Conservation (phyloP, 2,797 vertebrate genomes). For the Eulemur albifrons region DNA sequence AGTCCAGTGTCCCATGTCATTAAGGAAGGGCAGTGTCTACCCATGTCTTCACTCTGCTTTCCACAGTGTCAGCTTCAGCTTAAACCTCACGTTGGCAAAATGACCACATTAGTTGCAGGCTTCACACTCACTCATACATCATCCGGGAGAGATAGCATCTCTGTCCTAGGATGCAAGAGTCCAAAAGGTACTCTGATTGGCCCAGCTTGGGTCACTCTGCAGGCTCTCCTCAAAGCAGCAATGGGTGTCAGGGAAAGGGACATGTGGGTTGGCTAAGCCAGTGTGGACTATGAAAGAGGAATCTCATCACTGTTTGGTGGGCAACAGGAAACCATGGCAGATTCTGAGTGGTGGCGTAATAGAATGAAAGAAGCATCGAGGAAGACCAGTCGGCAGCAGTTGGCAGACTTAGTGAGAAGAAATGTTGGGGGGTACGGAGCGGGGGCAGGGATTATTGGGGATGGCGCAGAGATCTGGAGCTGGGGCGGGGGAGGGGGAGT, state of each 20-base stretch:
- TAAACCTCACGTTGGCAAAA: neutral
- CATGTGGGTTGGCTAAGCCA: neutral
- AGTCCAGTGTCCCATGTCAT: neutral
- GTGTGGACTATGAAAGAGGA: neutral
- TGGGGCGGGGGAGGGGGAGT: too few species aligned
- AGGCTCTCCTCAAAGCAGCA: neutral
- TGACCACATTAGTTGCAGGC: neutral
- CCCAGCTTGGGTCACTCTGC: neutral
- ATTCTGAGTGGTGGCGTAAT: neutral
- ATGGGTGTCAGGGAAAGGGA: neutral
- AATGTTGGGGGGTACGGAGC: fast-evolving
- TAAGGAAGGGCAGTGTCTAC: neutral
- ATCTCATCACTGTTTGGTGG: neutral
- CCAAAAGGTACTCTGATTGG: neutral
- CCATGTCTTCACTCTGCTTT: neutral
- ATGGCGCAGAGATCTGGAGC: neutral
- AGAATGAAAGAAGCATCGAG: neutral
- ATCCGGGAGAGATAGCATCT: neutral
- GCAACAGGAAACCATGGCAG: neutral
- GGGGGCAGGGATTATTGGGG: neutral
- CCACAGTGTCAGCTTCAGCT: neutral
- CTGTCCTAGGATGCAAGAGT: neutral
- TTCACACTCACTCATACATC: neutral
- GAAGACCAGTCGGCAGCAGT: neutral
- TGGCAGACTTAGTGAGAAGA: neutral